Evolutionary conservation across 2,113 vertebrate genomes (phyloP), one percentile per base, ranked within the genome.

Genomic region (Formicarius rufipectus): DNA sequence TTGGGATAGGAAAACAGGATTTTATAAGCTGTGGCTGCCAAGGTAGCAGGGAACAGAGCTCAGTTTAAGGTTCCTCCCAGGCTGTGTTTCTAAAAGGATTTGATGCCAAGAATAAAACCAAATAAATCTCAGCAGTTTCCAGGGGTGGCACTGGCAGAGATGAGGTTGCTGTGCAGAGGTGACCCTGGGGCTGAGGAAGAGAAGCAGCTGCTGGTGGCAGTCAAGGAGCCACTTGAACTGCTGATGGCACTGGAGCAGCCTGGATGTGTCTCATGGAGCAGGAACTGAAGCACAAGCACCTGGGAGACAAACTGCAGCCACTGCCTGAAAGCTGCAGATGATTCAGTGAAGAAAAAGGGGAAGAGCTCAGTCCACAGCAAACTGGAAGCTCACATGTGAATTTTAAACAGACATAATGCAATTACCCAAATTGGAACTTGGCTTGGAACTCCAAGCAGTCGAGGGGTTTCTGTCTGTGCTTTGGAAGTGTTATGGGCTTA

Each of bases 401-500:
- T 94, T 89, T 95, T 64, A 92, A 92, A 74, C 5, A 52, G 87
- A 10, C 76, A 67, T 44, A 72, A 90, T 64, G 79, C 85, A 95
- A 90, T 97, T 94, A 88, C 64, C 88, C 90, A 93, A 15, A 90
- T 6, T 71, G 72, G 63, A 84, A n/a, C 64, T 93, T 89, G 90
- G 90, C 90, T 42, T 5, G 3, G 60, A n/a, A n/a, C 69, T 68
- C 50, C 66, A 33, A 79, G 93, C 31, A 19, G 7, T 71, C 1
- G 11, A 72, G 73, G 72, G 42, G 9, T 90, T 87, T 89, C 4
- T 78, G 15, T 81, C 53, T 69, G 66, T 76, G 53, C 39, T 91
- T 92, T 63, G 86, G 83, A 76, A 59, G 79, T 55, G 92, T 82
- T 16, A 24, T 79, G 91, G 56, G 68, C 56, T 90, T 4, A 5